Evolutionary conservation across 2,113 vertebrate species (phyloP).

Genomic region (Kryptolebias marmoratus): DNA sequence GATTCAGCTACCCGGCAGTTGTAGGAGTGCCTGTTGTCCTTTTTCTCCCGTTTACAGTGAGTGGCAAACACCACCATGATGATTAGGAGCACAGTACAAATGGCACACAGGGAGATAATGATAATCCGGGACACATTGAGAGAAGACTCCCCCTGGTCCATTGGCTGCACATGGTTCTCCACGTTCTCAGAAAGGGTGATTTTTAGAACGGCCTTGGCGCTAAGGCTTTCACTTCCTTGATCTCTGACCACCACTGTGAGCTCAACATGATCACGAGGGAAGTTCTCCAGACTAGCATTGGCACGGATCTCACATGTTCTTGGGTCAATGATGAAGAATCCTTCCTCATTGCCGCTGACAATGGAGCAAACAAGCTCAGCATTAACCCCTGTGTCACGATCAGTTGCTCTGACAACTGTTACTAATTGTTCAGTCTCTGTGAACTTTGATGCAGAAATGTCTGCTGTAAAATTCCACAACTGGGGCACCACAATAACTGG

Average conservation of each 20-base stretch:
- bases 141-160: slow-evolving; percentile 72
- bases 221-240: slow-evolving; percentile 89
- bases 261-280: slow-evolving; percentile 83
- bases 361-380: slow-evolving; percentile 92
- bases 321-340: slow-evolving; percentile 88
- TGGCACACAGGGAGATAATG: slow-evolving; percentile 90
- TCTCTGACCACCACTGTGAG: slow-evolving; percentile 89
- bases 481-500: slow-evolving; percentile 88
- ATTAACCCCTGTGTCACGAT: slow-evolving; percentile 92
- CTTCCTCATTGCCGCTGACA: slow-evolving; percentile 87
- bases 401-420: slow-evolving; percentile 87
- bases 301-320: slow-evolving; percentile 92
- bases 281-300: slow-evolving; percentile 87
- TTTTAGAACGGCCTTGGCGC: slow-evolving; percentile 88
- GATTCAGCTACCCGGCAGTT: slow-evolving; percentile 96
- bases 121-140: slow-evolving; percentile 90
- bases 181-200: slow-evolving; percentile 83
- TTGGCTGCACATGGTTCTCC: slow-evolving; percentile 84
- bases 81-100: slow-evolving; percentile 88
- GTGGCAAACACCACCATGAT: slow-evolving; percentile 95
- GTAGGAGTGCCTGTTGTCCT: slow-evolving; percentile 91
- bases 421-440: slow-evolving; percentile 86
- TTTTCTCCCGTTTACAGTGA: slow-evolving; percentile 92
- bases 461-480: slow-evolving; percentile 90
- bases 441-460: slow-evolving; percentile 87